Base-by-base conservation (phyloP, 2,888 invertebrate species). In the Endomychus coccineus region DNA sequence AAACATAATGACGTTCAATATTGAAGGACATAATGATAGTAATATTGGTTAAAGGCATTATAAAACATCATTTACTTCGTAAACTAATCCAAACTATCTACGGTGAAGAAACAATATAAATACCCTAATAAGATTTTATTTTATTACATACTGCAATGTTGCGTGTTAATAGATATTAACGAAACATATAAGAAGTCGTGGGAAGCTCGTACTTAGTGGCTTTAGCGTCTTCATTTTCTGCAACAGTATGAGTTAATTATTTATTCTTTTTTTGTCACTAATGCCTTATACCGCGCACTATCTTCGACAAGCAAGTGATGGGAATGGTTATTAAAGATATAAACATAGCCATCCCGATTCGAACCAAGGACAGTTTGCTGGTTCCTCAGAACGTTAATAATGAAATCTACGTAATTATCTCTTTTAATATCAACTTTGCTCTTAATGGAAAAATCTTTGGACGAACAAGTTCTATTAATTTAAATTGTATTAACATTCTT, bases 131-230 rank as follows among this genome's bases (percentile, higher is more conserved):
- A 48, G 46, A 43, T 44, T 44, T 46, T 46, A 48, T 46, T 46
- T 45, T 46, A 48, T 43, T 36, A 43, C 44, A 17, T 34, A 41
- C 36, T 40, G 41, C 44, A 38, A 23, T 38, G 41, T 48, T 44
- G 48, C 48, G 48, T 48, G 48, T 48, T 48, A 44, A 45, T 48
- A 40, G 44, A 44, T 45, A 46, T 48, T 46, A 48, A 42, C 42
- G 44, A 46, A 48, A 45, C 46, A 41, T 40, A 43, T 35, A 43
- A 31, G 34, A 37, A 36, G 42, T 40, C 43, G 44, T 48, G 48
- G 48, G 48, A 48, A 46, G 48, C 35, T 14, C 16, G 25, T 15
- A 16, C 6, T 12, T 11, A 9, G 21, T 32, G n/a, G n/a, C 16
- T 33, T 33, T 24, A 33, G 33, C 16, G 33, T 33, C 24, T 33